Evolutionary conservation across 2,797 vertebrate species (phyloP).

Genomic region (Hydrocynus forskahlii): DNA sequence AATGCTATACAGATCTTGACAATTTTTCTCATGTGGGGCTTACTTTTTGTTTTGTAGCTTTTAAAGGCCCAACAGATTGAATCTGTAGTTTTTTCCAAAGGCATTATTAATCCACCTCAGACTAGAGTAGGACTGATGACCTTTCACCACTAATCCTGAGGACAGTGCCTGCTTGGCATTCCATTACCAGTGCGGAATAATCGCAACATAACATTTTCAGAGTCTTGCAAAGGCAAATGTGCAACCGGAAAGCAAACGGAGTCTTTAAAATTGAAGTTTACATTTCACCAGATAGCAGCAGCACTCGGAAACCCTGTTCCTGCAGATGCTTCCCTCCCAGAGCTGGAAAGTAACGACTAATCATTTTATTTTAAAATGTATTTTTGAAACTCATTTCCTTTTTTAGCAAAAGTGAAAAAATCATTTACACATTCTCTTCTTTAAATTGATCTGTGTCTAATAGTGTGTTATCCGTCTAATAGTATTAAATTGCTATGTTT

Average conservation of each 20-base stretch:
- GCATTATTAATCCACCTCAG: not conserved
- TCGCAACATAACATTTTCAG: not conserved
- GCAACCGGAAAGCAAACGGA: no score
- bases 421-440: no score
- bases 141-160: slow-evolving; percentile 5
- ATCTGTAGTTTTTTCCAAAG: slow-evolving; percentile 1
- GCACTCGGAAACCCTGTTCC: not conserved
- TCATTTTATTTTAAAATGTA: no score
- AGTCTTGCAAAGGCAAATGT: not conserved
- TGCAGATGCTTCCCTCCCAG: not conserved
- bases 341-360: no score
- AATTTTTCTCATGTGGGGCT: not conserved
- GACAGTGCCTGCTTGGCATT: not conserved
- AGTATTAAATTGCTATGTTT: no score
- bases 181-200: not conserved
- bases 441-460: no score
- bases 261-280: not conserved
- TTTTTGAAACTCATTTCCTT: no score
- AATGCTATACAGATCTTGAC: not conserved
- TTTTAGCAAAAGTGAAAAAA: no score
- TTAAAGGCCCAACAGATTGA: not conserved
- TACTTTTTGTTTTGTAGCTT: not conserved
- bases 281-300: no score
- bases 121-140: not conserved
- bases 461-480: no score